These are phyloP conservation scores for Pampus argenteus DNA, from an alignment of 2,797 vertebrate species.

Conservation along the genomic window DNA sequence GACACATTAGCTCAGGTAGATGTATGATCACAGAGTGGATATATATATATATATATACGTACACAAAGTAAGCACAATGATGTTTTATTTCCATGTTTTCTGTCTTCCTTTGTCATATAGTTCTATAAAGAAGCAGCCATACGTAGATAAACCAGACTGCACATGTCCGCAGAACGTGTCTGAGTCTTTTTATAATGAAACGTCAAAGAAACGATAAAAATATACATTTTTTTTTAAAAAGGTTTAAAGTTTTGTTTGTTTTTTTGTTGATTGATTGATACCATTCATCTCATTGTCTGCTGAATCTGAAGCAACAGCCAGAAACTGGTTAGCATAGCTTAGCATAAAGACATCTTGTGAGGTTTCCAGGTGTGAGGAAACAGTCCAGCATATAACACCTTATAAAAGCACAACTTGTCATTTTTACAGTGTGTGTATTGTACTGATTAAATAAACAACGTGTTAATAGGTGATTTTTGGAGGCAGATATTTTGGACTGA, in stretches of 20 bases:
- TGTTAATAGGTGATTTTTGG: too few relatives aligned
- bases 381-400: too few relatives aligned
- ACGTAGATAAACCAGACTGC: slow-evolving; percentile 3
- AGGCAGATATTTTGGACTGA: neutral
- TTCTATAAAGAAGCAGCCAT: neutral
- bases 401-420: too few relatives aligned
- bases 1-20: slow-evolving; percentile 16
- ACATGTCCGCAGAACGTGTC: neutral
- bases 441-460: too few relatives aligned
- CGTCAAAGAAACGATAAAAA: too few relatives aligned
- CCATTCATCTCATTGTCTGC: neutral
- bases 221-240: too few relatives aligned
- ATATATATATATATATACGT: too few relatives aligned
- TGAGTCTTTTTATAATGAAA: neutral
- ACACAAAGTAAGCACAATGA: slow-evolving; percentile 9
- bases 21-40: neutral
- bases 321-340: neutral
- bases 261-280: too few relatives aligned
- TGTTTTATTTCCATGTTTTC: slow-evolving; percentile 12
- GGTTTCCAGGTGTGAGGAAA: too few relatives aligned
- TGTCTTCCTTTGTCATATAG: neutral
- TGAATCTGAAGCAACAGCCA: neutral
- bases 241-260: too few relatives aligned
- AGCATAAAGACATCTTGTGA: neutral
- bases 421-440: too few relatives aligned